Evolutionary conservation across 2,113 vertebrate genomes (phyloP), one percentile per base, ranked within the genome.

Genomic region (Zonotrichia leucophrys): DNA sequence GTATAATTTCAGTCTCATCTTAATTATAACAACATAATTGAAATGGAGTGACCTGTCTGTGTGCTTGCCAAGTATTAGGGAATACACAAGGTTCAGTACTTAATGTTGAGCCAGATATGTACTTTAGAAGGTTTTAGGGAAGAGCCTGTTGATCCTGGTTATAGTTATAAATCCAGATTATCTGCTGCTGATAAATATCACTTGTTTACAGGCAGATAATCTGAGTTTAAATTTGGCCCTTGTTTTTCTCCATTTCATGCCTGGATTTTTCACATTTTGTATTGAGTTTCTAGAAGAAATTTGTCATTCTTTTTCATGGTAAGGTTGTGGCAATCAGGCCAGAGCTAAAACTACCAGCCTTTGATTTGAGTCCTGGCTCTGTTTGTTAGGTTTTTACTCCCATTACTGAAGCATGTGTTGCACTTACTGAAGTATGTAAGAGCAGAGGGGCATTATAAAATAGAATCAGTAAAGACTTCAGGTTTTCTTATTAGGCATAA

Each of bases 141-240:
- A 89, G 42, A 69, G 4, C 20, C 31, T 41, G 18, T 31, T 74
- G 53, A 77, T 30, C 14, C 37, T 59, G 8, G 15, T 44, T 44
- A 31, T 68, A 22, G 14, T 68, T 59, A 44, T 52, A 60, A 77
- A 60, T 33, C 17, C 63, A 83, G 50, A 44, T 20, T 16, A 88
- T 12, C n/a, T 58, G 12, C 16, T 68, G 20, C 8, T 59, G 44
- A 55, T 37, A 77, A 66, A 60, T 52, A 12, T 39, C 25, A 12
- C 30, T 79, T 82, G 28, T 55, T 67, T 68, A 47, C 9, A 46
- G 41, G 27, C 10, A 58, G 31, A 58, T 62, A 62, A 80, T 53
- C 22, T 46, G 33, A 81, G 63, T 2, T 15, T 55, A 44, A 56
- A 64, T 53, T n/a, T 0, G 0, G 10, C 8, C 19, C 27, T 58